Evolutionary conservation across 2,888 invertebrate species (phyloP).

Genomic region (Elmis aenea): DNA sequence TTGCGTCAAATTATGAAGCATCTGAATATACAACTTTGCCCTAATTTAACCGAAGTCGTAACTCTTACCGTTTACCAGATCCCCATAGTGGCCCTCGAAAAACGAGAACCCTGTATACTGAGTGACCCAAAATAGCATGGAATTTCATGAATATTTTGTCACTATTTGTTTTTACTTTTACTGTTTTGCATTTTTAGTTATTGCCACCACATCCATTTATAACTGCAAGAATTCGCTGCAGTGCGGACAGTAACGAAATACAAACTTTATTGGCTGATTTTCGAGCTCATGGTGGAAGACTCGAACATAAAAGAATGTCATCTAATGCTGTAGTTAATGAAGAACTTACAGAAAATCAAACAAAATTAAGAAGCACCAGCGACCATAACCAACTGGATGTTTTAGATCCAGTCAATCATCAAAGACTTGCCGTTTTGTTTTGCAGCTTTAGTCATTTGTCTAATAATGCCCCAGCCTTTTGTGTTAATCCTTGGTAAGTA

Average conservation of each 20-base stretch:
- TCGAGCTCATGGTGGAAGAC: conserved; percentile 76
- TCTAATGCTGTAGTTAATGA: not conserved
- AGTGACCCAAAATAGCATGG: too few relatives aligned
- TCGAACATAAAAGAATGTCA: conserved; percentile 39
- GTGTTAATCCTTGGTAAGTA: conserved; percentile 85
- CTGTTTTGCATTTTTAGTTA: conserved; percentile 7
- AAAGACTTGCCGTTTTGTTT: conserved; percentile 81
- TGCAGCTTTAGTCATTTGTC: conserved; percentile 78
- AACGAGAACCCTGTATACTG: too few relatives aligned
- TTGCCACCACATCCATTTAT: conserved; percentile 73
- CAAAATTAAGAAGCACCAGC: conserved; percentile 29
- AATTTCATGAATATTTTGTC: too few relatives aligned
- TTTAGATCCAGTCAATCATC: conserved; percentile 75
- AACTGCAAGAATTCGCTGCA: conserved; percentile 61
- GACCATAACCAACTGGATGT: conserved; percentile 53
- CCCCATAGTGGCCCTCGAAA: too few relatives aligned
- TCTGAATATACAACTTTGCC: too few relatives aligned
- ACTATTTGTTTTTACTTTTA: conserved; percentile 4
- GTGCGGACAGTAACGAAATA: conserved; percentile 60
- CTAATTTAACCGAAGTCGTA: too few relatives aligned
- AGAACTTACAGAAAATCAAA: conserved; percentile 25
- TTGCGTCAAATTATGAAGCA: too few relatives aligned
- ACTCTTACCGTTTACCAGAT: too few relatives aligned
- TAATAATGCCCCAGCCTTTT: conserved; percentile 78
- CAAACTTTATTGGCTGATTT: conserved; percentile 77